phyloP scores from a whole-genome alignment of 2,888 invertebrate genomes.

The Chelonus formosanus region DNA sequence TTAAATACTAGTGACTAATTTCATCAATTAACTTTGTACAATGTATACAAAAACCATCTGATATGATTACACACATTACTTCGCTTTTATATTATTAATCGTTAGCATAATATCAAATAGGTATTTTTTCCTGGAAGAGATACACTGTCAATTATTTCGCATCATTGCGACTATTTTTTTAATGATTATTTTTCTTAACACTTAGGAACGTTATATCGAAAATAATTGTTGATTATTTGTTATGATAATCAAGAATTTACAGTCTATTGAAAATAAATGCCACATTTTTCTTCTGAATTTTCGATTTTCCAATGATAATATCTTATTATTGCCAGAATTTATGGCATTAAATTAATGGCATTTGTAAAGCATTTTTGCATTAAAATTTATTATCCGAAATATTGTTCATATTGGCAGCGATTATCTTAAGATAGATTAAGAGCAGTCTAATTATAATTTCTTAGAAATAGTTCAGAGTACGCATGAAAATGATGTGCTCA shows the following conservation, averaged over 20 bases:
- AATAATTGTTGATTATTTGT: slow-evolving; percentile 55
- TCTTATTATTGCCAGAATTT: no score
- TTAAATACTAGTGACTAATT: slow-evolving; percentile 61
- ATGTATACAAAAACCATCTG: slow-evolving; percentile 59
- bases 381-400: slow-evolving; percentile 13
- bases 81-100: slow-evolving; percentile 32
- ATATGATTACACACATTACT: slow-evolving; percentile 60
- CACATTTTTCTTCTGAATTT: slow-evolving; percentile 27
- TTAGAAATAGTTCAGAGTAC: neutral
- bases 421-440: slow-evolving; percentile 3
- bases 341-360: slow-evolving; percentile 13
- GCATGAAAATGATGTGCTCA: neutral
- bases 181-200: slow-evolving; percentile 40
- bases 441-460: slow-evolving; percentile 12
- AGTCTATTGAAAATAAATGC: slow-evolving; percentile 50
- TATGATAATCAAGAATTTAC: slow-evolving; percentile 47
- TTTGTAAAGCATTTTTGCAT: slow-evolving; percentile 8
- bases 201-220: slow-evolving; percentile 62
- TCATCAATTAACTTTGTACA: slow-evolving; percentile 59
- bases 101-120: slow-evolving; percentile 34
- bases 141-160: slow-evolving; percentile 46
- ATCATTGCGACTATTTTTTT: slow-evolving; percentile 24
- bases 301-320: no score
- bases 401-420: slow-evolving; percentile 21
- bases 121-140: slow-evolving; percentile 53